A percentile compares a stretch with the other conserved stretches of the same genome.
phyloP scores from a whole-genome alignment of 2,888 invertebrate species.

The Apomyelois bistriatella region DNA sequence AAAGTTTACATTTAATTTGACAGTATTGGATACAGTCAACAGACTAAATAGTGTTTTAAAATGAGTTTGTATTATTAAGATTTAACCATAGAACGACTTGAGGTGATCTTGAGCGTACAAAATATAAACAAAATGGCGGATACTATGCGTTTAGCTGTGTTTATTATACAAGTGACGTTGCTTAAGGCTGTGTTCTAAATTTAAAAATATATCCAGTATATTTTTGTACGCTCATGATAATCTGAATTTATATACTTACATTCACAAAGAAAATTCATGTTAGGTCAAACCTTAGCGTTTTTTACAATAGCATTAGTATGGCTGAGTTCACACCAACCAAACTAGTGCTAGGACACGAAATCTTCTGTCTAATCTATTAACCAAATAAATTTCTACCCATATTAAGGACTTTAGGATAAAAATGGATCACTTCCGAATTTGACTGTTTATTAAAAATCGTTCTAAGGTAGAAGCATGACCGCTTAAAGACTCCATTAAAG shows the following conservation, averaged over 20 bases:
- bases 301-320: not conserved
- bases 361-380: too few relatives aligned
- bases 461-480: not conserved
- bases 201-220: too few relatives aligned
- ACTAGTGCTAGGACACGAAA: too few relatives aligned
- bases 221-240: not conserved
- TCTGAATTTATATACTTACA: not conserved
- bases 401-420: too few relatives aligned
- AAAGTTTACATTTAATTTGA: not conserved
- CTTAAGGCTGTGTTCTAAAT: too few relatives aligned
- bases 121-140: not conserved
- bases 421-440: not conserved
- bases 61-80: conserved; percentile 2
- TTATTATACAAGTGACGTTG: not conserved
- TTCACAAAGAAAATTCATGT: too few relatives aligned
- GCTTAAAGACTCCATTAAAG: not conserved
- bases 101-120: not conserved
- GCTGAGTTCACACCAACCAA: not conserved
- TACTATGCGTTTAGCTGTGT: too few relatives aligned
- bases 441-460: not conserved
- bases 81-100: conserved; percentile 4
- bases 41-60: conserved; percentile 6
- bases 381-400: too few relatives aligned
- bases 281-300: too few relatives aligned
- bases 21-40: not conserved